These are phyloP conservation scores for Poecilia velifera DNA, from an alignment of 2,797 vertebrate species.

Conservation along the genomic window DNA sequence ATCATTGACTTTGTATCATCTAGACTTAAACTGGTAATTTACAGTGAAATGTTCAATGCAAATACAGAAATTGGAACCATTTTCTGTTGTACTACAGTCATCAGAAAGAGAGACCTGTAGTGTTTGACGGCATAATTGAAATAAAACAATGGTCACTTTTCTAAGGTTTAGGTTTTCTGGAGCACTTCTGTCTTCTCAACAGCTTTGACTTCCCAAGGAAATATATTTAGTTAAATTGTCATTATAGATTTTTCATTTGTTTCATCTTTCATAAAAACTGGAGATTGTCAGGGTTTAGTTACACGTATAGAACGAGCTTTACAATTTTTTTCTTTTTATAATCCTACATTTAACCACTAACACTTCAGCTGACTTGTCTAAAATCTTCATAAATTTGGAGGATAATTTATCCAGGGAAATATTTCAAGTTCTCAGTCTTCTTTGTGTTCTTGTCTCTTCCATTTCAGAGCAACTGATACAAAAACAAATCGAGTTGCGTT, in stretches of 20 bases:
- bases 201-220: not conserved
- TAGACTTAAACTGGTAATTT: not conserved
- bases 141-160: not conserved
- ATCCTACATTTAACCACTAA: not conserved
- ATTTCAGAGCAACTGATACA: not conserved
- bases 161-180: not conserved
- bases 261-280: not conserved
- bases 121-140: not conserved
- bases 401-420: not conserved
- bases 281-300: not conserved
- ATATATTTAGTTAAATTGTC: not conserved
- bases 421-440: not conserved
- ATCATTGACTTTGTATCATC: not conserved
- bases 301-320: not conserved
- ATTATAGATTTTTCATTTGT: not conserved
- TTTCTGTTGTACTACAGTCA: not conserved
- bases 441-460: not conserved
- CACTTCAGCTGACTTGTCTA: not conserved
- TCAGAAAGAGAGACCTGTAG: not conserved
- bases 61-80: not conserved
- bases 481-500: not conserved
- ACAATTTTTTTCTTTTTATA: not conserved
- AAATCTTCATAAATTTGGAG: not conserved
- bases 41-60: not conserved
- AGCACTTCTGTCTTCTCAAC: not conserved